Percentiles rank a stretch among this genome's conserved stretches.
Conservation (phyloP, 2,113 vertebrate species). For the Eretmochelys imbricata region DNA sequence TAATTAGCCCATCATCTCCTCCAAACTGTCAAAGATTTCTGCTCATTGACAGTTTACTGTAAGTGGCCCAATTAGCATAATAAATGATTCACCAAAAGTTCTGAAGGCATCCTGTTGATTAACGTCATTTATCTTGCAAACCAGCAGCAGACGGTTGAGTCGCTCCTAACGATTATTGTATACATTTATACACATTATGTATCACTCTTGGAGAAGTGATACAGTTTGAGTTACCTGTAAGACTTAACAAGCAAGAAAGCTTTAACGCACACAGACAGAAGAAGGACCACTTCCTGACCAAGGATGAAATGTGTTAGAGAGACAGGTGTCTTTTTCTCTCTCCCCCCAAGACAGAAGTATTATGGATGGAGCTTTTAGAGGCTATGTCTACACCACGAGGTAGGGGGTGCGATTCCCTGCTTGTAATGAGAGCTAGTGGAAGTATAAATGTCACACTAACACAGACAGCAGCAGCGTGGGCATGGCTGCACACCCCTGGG, state of each 20-base stretch:
- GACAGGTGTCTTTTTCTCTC: not conserved
- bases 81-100: slow-evolving; percentile 86
- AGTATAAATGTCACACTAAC: not conserved
- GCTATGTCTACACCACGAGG: not conserved
- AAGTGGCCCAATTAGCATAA: slow-evolving; percentile 88
- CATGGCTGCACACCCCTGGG: not conserved
- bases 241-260: slow-evolving; percentile 45
- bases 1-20: slow-evolving; percentile 77
- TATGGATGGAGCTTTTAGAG: not conserved
- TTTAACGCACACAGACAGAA: not conserved
- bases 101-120: slow-evolving; percentile 88
- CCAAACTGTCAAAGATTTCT: slow-evolving; percentile 78
- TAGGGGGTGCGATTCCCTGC: no score
- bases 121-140: slow-evolving; percentile 86
- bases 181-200: slow-evolving; percentile 76
- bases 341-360: accelerated
- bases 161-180: slow-evolving; percentile 81
- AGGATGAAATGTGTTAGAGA: not conserved
- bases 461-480: not conserved
- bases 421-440: no score
- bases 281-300: not conserved
- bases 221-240: slow-evolving; percentile 50
- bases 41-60: slow-evolving; percentile 81
- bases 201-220: slow-evolving; percentile 39
- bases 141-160: slow-evolving; percentile 78